Base-by-base conservation (phyloP, 2,113 vertebrate species). In the Hemichromis elongatus region DNA sequence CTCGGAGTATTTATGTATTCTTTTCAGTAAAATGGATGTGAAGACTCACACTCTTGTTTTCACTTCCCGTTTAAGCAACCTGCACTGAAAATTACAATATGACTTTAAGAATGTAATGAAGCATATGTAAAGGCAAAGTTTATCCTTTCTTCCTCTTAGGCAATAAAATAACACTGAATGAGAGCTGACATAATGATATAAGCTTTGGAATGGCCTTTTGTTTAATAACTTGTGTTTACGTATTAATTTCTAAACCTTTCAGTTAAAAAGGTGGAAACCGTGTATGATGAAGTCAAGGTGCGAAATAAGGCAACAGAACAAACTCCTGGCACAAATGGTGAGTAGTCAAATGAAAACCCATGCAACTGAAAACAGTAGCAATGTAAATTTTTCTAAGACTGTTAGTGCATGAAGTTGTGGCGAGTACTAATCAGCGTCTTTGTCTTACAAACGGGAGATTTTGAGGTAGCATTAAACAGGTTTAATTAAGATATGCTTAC, bases 81-180 rank as follows among this genome's bases (percentile, higher is more conserved):
- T 50, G 0, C 42, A 28, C 37, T 5, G 0, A 26, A 18, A 0
- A 30, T 0, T 75, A 50, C 21, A 26, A 26, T 26, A 0, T 45
- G 37, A 70, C 1, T n/a, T n/a, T n/a, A 16, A 45, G 63, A 73
- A 47, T 11, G 9, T 28, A 28, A 73, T 19, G 9, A 73, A 18
- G 21, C n/a, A 2, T 0, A 12, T 45, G 2, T 45, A 45, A 45
- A 68, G 37, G 66, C 2, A 24, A 50, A 2, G 5, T 26, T 0
- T 9, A n/a, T 40, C 35, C 3, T 42, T 6, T 42, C 1, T 11
- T 68, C 61, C n/a, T 68, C 35, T 24, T 68, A 42, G 3, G 5
- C 37, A 42, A 42, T 9, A 42, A 0, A 47, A 47, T 10, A 6
- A 52, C 52, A 53, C 1, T 6, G n/a, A 54, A 54, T 54, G 52